phyloP scores from a whole-genome alignment of 2,113 vertebrate species.

The Strix aluco region DNA sequence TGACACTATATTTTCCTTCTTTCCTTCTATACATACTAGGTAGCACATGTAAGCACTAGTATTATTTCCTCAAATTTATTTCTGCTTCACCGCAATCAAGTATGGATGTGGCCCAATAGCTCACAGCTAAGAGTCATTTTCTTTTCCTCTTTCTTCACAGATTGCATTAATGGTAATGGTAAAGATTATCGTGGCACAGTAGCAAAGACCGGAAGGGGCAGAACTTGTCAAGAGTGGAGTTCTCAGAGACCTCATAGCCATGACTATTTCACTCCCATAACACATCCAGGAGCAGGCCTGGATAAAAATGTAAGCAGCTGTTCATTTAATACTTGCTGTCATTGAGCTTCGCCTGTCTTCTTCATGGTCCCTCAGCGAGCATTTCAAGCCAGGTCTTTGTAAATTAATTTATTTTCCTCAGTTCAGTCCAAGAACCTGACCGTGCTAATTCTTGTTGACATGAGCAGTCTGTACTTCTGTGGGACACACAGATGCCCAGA shows the following conservation, averaged over 20 bases:
- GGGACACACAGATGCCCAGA: not conserved
- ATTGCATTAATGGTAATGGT: conserved; percentile 83
- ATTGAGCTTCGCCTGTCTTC: not conserved
- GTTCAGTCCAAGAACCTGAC: not conserved
- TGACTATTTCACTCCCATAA: conserved; percentile 80
- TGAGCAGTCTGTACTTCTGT: not conserved
- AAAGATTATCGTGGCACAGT: conserved; percentile 81
- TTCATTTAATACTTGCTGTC: not conserved
- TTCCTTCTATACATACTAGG: not conserved
- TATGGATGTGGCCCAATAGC: rapidly evolving
- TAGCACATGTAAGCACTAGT: rapidly evolving
- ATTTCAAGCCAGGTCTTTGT: not conserved
- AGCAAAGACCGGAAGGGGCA: conserved; percentile 78
- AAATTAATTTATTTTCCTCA: not conserved
- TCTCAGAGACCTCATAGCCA: conserved; percentile 84
- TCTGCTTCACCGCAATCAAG: not conserved
- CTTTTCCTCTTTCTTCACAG: conserved; percentile 60
- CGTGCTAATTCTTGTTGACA: not conserved
- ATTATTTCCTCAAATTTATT: not conserved
- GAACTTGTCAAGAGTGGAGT: conserved; percentile 88
- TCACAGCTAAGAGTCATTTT: not conserved
- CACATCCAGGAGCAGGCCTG: conserved; percentile 80
- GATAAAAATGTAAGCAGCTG: conserved; percentile 83
- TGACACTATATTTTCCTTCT: not conserved
- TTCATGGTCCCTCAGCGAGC: not conserved